Evolutionary conservation across 2,888 invertebrate species (phyloP).

Genomic region (Crocallis elinguaria): DNA sequence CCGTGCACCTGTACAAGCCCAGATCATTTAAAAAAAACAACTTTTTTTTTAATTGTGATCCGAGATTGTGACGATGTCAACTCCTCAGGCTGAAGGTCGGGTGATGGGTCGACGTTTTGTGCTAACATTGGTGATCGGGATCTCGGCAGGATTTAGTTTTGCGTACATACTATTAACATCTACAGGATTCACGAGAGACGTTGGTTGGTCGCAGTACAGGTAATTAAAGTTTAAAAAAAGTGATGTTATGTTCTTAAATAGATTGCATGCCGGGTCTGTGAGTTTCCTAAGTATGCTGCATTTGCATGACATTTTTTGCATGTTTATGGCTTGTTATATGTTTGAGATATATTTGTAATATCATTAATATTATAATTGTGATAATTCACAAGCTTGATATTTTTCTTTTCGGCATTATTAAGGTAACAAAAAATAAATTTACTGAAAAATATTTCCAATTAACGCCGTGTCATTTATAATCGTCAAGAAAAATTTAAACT

Average conservation of each 20-base stretch:
- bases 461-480: no score
- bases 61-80: constrained; percentile 42
- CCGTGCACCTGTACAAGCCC: constrained; percentile 16
- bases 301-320: no score
- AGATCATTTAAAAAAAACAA: constrained; percentile 29
- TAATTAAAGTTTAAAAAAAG: constrained; percentile 58
- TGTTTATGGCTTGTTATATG: no score
- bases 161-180: constrained; percentile 89
- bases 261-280: constrained; percentile 52
- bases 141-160: constrained; percentile 90
- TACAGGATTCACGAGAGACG: constrained; percentile 79
- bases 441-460: no score
- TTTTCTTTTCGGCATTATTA: no score
- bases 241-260: neutral
- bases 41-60: constrained; percentile 19
- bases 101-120: constrained; percentile 88
- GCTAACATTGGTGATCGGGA: constrained; percentile 88
- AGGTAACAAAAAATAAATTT: no score
- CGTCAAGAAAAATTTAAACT: no score
- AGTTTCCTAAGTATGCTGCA: no score
- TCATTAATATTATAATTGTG: no score
- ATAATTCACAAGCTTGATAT: no score
- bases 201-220: constrained; percentile 76
- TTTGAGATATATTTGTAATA: no score
- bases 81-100: constrained; percentile 77